Percentiles rank a stretch among this genome's conserved stretches.
These are phyloP conservation scores for Philereme transversata DNA, from an alignment of 2,888 invertebrate species.

Conservation along the genomic window DNA sequence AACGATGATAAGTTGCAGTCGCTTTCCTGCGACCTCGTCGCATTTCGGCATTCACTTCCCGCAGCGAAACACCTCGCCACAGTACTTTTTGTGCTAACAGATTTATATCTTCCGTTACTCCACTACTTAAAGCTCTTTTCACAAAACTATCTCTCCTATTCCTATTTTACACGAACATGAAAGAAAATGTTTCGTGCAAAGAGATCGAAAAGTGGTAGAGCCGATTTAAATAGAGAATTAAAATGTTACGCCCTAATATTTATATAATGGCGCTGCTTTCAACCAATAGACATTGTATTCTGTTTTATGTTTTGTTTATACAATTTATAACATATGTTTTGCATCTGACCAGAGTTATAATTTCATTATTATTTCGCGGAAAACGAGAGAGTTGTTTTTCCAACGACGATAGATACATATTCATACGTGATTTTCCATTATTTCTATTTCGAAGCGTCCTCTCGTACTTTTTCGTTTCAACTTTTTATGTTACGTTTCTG, in stretches of 20 bases:
- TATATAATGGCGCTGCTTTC: constrained; percentile 17
- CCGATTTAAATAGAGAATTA: constrained; percentile 1
- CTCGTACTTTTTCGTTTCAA: constrained; percentile 20
- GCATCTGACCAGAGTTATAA: constrained; percentile 19
- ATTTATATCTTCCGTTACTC: constrained; percentile 62
- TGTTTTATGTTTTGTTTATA: constrained; percentile 33
- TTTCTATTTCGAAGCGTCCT: constrained; percentile 16
- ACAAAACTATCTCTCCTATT: constrained; percentile 26
- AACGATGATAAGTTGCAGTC: constrained; percentile 44
- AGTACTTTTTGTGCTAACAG: constrained; percentile 54
- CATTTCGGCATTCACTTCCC: constrained; percentile 46
- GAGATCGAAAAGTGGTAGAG: neutral
- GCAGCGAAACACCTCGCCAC: constrained; percentile 43
- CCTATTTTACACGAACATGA: constrained; percentile 3
- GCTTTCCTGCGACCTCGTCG: constrained; percentile 47
- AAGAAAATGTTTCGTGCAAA: constrained; percentile 2
- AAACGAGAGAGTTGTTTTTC: constrained; percentile 10
- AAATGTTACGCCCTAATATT: constrained; percentile 8
- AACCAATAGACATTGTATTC: constrained; percentile 7
- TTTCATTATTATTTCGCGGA: constrained; percentile 23
- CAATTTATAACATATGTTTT: constrained; percentile 35
- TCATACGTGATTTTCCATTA: constrained; percentile 8
- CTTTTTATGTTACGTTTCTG: constrained; percentile 30
- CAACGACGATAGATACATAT: constrained; percentile 10
- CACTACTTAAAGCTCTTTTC: constrained; percentile 43